Base-by-base conservation (phyloP, 2,888 invertebrate genomes). In the Tuta absoluta region DNA sequence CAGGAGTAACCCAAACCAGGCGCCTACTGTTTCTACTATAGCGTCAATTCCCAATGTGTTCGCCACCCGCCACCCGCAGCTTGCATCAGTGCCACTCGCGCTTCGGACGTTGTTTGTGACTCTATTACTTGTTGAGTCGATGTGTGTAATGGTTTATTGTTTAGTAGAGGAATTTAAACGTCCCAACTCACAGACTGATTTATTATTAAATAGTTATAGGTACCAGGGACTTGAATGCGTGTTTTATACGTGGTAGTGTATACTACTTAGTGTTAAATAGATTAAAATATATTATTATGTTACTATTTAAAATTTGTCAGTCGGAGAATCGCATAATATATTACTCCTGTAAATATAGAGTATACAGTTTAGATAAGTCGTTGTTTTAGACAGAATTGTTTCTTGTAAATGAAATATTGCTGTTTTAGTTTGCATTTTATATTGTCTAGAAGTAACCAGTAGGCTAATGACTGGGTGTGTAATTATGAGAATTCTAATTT, bases 351-450 rank as follows among this genome's bases (percentile, higher is more conserved):
- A 91, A 85, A 91, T 91, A 91, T 91, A 91, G 86, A 78, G 65
- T 78, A 77, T 82, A 83, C 75, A 79, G 75, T 71, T 73, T 79
- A 79, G 72, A 68, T 70, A 83, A 87, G 84, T 80, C 73, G 86
- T 90, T 90, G 89, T 89, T 89, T 87, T 85, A 86, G 82, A 87
- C 82, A 86, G 81, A 87, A 82, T 86, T 86, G 85, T 90, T 91
- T 89, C 87, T 88, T 89, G 88, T 89, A 88, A 85, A 87, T 88
- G 83, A 84, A 87, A 87, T 89, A 87, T 85, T 85, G 83, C 88
- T 90, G 89, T 89, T 91, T 89, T 89, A 89, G 89, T 90, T 91
- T 89, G 91, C 91, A 91, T 91, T 91, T 91, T 90, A 84, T 90
- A 91, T 84, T 69, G 79, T 81, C 78, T 90, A 89, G 86, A 79